A percentile compares a stretch with the other conserved stretches of the same genome.
Conservation (phyloP, 2,888 invertebrate genomes). For the Orthosia gracilis region DNA sequence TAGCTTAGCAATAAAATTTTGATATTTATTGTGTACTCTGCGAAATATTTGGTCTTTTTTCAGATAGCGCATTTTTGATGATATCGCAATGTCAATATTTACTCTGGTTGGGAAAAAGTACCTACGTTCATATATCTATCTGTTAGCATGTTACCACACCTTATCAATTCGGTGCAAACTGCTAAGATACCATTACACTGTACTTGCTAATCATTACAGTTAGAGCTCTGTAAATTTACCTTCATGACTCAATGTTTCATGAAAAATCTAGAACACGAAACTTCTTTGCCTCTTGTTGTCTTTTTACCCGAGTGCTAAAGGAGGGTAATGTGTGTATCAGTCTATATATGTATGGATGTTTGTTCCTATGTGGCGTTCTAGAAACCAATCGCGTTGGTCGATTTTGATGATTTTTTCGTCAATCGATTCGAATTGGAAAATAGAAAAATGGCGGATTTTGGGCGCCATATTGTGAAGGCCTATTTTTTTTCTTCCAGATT, state of each 20-base stretch:
- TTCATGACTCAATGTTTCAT: neutral
- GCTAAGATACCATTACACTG: neutral
- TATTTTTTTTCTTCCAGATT: no score
- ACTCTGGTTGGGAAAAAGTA: neutral
- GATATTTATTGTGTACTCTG: no score
- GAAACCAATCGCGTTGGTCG: no score
- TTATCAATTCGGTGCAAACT: slow-evolving; percentile 6
- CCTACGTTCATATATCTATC: neutral
- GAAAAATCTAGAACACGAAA: neutral
- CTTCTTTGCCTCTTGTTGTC: neutral
- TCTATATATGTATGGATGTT: no score
- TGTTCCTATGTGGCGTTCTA: no score
- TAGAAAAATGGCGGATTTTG: no score
- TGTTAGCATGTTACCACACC: neutral
- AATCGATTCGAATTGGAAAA: no score
- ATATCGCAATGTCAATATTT: slow-evolving; percentile 17
- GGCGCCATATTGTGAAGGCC: no score
- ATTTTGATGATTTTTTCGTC: no score
- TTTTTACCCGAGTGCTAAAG: neutral
- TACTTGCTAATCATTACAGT: neutral
- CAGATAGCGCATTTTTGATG: neutral
- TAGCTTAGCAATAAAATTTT: neutral
- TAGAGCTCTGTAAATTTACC: neutral
- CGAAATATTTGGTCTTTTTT: neutral
- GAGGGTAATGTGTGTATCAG: no score